Evolutionary conservation across 2,888 invertebrate genomes (phyloP), one percentile per base, ranked within the genome.

Genomic region (Plusia festucae): DNA sequence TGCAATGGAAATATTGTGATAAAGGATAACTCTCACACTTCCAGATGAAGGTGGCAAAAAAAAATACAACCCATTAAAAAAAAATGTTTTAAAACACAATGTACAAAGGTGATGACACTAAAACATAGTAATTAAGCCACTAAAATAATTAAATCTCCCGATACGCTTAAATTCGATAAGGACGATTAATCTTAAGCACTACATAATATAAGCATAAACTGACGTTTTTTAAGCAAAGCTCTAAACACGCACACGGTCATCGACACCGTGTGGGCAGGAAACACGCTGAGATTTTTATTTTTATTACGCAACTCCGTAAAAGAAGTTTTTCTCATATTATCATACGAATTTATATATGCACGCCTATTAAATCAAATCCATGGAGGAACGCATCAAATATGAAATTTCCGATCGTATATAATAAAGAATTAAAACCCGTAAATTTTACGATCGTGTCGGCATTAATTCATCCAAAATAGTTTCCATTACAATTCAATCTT

Each of bases 251-350:
- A 52, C 34, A 32, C 70, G 79, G 81, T 82, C 82, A 78, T 59
- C 67, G 70, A 80, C 81, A 70, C 68, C 70, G 76, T 64, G 71
- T 76, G 73, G 75, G 77, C 79, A 78, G 81, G 76, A 73, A 78
- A 73, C 80, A 74, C 65, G 81, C 70, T 73, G 71, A 62, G 81
- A 75, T 72, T 79, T 77, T 78, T 76, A 81, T 79, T 82, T 70
- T 78, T 82, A 82, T 82, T 82, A 82, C 81, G 73, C 69, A 82
- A 81, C 68, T 65, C 54, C 64, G 58, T 73, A 75, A 70, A 72
- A 70, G 24, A 66, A 49, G 63, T 65, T 76, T 73, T 82, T 75
- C 77, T 76, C 77, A 79, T 71, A 82, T 79, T 82, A 80, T 73
- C 74, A 81, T 77, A 79, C 52, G 53, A 76, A 73, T 76, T 71